phyloP scores from a whole-genome alignment of 2,888 invertebrate species.

The Drosophila incognita region DNA sequence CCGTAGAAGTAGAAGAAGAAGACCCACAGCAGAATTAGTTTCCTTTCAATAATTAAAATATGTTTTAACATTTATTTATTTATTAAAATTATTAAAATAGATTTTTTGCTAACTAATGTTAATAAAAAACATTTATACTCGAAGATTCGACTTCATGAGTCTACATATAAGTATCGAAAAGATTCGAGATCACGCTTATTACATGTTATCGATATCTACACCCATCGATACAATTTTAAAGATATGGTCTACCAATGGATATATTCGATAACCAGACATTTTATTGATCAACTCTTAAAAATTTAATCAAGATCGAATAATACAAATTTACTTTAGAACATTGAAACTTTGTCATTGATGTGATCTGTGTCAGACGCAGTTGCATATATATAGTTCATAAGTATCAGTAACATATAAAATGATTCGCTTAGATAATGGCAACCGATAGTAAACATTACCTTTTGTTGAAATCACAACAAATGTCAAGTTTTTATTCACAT shows the following conservation, averaged over 20 bases:
- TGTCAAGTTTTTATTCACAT: conserved; percentile 9
- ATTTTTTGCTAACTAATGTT: neutral
- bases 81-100: neutral
- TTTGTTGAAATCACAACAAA: neutral
- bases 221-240: neutral
- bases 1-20: neutral
- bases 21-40: neutral
- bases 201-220: neutral
- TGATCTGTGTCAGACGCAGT: neutral
- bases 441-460: neutral
- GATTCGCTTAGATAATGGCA: neutral
- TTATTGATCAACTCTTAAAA: neutral
- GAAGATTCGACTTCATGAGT: neutral
- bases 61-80: too few species aligned
- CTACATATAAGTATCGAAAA: neutral
- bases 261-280: neutral
- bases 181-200: neutral
- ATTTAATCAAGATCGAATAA: neutral
- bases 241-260: neutral
- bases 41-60: neutral
- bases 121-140: neutral
- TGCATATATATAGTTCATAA: neutral
- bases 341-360: neutral
- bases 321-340: neutral
- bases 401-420: neutral